phyloP scores from a whole-genome alignment of 1,140 invertebrate species.

The Drosophila aff. region DNA sequence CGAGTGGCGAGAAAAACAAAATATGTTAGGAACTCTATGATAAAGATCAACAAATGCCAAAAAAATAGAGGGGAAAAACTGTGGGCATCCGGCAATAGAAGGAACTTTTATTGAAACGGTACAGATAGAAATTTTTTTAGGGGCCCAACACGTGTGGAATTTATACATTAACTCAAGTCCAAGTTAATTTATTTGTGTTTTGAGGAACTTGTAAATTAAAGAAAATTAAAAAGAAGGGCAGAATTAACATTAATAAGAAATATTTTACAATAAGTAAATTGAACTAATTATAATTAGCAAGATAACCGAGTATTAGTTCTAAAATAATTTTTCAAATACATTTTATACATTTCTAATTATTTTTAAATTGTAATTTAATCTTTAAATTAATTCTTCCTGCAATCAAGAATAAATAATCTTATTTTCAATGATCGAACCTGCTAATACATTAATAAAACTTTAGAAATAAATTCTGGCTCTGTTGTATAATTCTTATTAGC shows the following conservation, averaged over 20 bases:
- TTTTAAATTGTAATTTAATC: no score
- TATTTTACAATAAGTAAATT: not conserved
- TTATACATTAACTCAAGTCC: not conserved
- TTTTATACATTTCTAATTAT: no score
- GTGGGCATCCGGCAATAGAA: slow-evolving; percentile 4
- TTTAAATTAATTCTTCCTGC: no score
- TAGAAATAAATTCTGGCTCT: no score
- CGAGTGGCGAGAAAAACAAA: slow-evolving; percentile 41
- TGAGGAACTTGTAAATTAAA: not conserved
- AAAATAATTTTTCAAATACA: no score
- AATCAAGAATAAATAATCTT: no score
- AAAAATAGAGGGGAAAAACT: slow-evolving; percentile 28
- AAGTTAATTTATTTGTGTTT: not conserved
- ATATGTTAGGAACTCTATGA: slow-evolving; percentile 62
- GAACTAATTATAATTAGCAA: not conserved
- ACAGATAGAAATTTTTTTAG: slow-evolving; percentile 6
- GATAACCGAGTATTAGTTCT: no score
- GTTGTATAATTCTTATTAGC: no score
- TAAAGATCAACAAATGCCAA: slow-evolving; percentile 73
- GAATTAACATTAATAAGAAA: no score
- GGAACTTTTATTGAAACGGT: slow-evolving; percentile 3
- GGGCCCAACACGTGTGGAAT: not conserved
- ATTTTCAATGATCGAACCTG: no score
- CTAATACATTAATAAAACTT: no score
- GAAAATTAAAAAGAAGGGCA: not conserved